phyloP scores from a whole-genome alignment of 2,113 vertebrate species.

The Coracopsis vasa region DNA sequence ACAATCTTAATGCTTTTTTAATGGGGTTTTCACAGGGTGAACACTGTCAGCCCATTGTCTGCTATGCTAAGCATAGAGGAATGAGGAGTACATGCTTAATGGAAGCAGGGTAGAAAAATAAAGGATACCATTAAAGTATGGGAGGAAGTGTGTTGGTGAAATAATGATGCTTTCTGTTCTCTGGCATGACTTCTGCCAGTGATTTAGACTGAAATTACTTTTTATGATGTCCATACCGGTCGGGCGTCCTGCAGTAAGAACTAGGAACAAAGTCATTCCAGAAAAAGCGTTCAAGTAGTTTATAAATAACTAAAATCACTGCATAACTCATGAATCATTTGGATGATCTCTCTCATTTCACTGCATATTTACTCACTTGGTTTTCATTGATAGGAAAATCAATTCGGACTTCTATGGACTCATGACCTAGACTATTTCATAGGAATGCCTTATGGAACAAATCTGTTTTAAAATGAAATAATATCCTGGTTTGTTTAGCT shows the following conservation, averaged over 20 bases:
- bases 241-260: not conserved
- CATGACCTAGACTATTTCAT: not conserved
- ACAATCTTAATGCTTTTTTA: conserved; percentile 22
- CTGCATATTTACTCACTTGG: not conserved
- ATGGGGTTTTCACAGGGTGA: conserved; percentile 7
- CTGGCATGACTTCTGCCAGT: not conserved
- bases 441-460: not conserved
- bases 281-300: not conserved
- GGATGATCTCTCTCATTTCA: not conserved
- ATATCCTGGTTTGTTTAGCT: not conserved
- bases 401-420: not conserved
- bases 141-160: not conserved
- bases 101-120: not conserved
- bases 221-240: not conserved
- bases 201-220: not conserved
- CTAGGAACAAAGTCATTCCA: not conserved
- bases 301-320: not conserved
- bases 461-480: not conserved
- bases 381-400: not conserved
- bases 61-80: not conserved
- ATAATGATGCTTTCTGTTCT: not conserved
- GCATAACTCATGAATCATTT: not conserved
- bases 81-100: not conserved
- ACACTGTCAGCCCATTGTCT: accelerated
- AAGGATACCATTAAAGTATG: not conserved